phyloP scores from a whole-genome alignment of 2,113 vertebrate species.

The Chionis minor region DNA sequence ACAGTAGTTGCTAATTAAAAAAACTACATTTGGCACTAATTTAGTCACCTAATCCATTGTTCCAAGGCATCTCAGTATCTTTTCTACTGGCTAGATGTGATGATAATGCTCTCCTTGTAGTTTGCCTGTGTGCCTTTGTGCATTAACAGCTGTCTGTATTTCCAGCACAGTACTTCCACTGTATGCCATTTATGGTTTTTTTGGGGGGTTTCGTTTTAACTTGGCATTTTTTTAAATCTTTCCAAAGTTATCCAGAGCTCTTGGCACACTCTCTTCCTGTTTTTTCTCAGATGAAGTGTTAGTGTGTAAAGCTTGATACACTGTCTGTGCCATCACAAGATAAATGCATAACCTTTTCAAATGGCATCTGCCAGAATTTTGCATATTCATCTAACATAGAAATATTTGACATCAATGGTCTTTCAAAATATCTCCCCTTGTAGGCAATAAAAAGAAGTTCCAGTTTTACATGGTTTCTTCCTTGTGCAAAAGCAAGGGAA shows the following conservation, averaged over 20 bases:
- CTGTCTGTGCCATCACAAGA: not conserved
- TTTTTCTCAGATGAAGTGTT: not conserved
- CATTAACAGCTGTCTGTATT: not conserved
- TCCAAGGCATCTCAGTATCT: not conserved
- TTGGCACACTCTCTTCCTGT: not conserved
- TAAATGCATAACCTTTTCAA: conserved; percentile 29
- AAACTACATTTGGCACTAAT: not conserved
- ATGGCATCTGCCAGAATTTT: not conserved
- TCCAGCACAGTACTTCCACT: not conserved
- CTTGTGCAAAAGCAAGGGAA: not conserved
- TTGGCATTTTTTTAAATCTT: not conserved
- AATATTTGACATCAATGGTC: not conserved
- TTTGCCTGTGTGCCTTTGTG: not conserved
- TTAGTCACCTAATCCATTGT: not conserved
- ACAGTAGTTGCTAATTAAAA: not conserved
- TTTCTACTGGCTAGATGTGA: not conserved
- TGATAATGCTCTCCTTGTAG: not conserved
- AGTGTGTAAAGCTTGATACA: not conserved
- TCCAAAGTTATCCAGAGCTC: not conserved
- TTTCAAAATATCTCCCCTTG: not conserved
- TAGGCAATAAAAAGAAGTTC: not conserved
- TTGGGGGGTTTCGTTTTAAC: not conserved
- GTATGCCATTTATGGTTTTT: not conserved
- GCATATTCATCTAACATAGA: not conserved
- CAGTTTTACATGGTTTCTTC: not conserved